These are phyloP conservation scores for Sarcophaga peregrina DNA, from an alignment of 1,140 invertebrate genomes.

Conservation along the genomic window DNA sequence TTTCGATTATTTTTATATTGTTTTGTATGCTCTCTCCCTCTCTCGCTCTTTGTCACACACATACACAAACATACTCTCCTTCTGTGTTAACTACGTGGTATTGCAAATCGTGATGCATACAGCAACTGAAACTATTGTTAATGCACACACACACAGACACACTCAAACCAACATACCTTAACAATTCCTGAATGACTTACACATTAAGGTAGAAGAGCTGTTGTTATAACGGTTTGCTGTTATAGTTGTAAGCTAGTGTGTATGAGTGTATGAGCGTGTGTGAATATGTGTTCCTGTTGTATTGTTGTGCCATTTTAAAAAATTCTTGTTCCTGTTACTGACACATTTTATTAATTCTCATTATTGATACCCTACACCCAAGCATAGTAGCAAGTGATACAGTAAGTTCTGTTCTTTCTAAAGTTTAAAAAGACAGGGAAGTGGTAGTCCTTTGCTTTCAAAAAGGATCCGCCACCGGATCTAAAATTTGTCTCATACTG, in stretches of 20 bases:
- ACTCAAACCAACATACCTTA: not conserved
- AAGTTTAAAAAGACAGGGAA: too few relatives aligned
- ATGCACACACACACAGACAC: too few relatives aligned
- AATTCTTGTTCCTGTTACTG: slow-evolving; percentile 11
- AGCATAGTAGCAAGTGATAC: too few relatives aligned
- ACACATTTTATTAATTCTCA: slow-evolving; percentile 16
- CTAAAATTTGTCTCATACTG: too few relatives aligned
- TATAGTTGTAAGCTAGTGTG: not conserved
- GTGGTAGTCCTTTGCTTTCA: too few relatives aligned
- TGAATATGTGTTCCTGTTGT: slow-evolving; percentile 11
- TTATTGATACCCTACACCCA: too few relatives aligned
- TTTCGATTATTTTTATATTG: slow-evolving; percentile 10
- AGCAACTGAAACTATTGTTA: not conserved
- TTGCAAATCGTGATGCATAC: not conserved
- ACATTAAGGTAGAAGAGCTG: not conserved
- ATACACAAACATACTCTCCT: too few relatives aligned
- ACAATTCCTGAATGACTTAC: not conserved
- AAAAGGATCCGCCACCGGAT: too few relatives aligned
- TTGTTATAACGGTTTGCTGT: slow-evolving; percentile 1
- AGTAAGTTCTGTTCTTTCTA: too few relatives aligned
- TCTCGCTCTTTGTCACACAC: too few relatives aligned
- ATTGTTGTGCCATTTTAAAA: slow-evolving; percentile 14
- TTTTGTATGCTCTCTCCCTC: not conserved
- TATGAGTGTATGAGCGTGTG: not conserved
- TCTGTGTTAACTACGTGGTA: not conserved